Conservation (phyloP, 2,113 vertebrate genomes). For the Psophia crepitans region DNA sequence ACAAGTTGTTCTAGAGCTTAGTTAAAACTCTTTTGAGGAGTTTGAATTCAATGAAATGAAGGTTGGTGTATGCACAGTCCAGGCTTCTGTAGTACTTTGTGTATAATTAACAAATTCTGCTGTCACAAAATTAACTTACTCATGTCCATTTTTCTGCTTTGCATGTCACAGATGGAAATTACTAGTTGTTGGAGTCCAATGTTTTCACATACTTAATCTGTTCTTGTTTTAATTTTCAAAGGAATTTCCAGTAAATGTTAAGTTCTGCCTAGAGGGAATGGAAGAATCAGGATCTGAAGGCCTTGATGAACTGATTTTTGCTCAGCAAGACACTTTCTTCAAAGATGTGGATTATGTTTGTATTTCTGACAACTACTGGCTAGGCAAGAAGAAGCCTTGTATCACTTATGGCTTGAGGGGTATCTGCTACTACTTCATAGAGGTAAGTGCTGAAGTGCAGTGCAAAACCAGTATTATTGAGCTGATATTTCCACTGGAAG, state of each 20-base stretch:
- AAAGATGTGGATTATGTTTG: constrained; percentile 92
- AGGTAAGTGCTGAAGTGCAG: constrained; percentile 69
- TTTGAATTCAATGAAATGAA: not conserved
- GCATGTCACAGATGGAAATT: not conserved
- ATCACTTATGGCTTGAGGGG: constrained; percentile 95
- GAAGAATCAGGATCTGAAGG: constrained; percentile 96
- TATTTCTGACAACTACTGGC: constrained; percentile 99
- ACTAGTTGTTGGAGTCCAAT: not conserved
- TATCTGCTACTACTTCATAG: constrained; percentile 89
- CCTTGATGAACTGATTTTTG: constrained; percentile 88
- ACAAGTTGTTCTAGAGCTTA: not conserved
- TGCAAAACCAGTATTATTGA: not conserved
- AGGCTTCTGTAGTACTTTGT: not conserved
- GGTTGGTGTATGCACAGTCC: not conserved
- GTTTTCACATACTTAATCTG: not conserved
- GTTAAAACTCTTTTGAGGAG: not conserved
- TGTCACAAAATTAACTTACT: not conserved
- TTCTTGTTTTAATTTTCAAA: constrained; percentile 31
- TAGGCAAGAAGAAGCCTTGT: constrained; percentile 94
- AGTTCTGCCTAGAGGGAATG: constrained; percentile 97
- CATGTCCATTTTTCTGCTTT: not conserved
- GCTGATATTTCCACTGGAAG: not conserved
- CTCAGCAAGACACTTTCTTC: constrained; percentile 86
- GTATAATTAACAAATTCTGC: not conserved
- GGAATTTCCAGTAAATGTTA: constrained; percentile 94